Percentiles rank a stretch among this genome's conserved stretches.
These are phyloP conservation scores for Phenganax marumi DNA, from an alignment of 92 coral and sea anemone genomes.

Conservation along the genomic window DNA sequence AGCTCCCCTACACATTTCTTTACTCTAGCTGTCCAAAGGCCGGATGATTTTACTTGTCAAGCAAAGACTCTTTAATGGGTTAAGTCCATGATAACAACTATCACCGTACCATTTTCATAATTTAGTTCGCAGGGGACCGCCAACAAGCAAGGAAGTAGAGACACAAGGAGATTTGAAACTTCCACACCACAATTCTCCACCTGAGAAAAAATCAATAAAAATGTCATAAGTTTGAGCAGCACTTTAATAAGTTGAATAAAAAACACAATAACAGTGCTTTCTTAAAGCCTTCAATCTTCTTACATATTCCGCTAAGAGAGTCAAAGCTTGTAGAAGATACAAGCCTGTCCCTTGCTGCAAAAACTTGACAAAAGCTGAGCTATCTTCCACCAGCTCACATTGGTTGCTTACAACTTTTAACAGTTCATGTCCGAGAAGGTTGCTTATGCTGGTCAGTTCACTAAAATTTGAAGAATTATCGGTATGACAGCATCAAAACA, in stretches of 20 bases:
- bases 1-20: too few species aligned
- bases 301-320: conserved; percentile 37
- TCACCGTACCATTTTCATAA: conserved; percentile 27
- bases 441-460: conserved; percentile 28
- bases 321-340: conserved; percentile 7
- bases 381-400: conserved; percentile 33
- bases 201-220: not conserved
- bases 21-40: too few species aligned
- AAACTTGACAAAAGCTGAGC: conserved; percentile 5
- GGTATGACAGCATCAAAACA: too few species aligned
- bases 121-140: conserved; percentile 9
- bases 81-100: too few species aligned
- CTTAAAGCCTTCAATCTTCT: too few species aligned
- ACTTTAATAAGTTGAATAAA: not conserved
- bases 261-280: not conserved
- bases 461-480: not conserved
- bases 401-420: conserved; percentile 33
- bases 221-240: not conserved
- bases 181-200: conserved; percentile 21
- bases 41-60: too few species aligned
- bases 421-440: conserved; percentile 32
- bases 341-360: conserved; percentile 32
- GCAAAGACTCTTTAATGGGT: too few species aligned
- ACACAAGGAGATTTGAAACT: conserved; percentile 36
- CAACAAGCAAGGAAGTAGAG: conserved; percentile 25